Base-by-base conservation (phyloP, 2,888 invertebrate species). In the Leuctra nigra region DNA sequence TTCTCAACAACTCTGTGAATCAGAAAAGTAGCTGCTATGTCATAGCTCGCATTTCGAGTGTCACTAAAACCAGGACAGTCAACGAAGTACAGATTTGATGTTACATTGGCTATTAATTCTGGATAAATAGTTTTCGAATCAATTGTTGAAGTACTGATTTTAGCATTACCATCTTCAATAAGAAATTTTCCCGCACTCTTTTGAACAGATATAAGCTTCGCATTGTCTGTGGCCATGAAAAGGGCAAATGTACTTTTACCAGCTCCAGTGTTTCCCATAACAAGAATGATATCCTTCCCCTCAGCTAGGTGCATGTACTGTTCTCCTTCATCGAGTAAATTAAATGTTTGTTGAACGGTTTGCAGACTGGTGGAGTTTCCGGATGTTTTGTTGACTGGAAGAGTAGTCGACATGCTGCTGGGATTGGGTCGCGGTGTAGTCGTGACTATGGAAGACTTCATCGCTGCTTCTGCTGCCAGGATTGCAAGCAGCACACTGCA, bases 1-100 rank as follows among this genome's bases (percentile, higher is more conserved):
- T 62, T 60, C 9, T 59, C 48, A 4, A 61, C 64, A 18, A 67
- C 67, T 44, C 64, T 65, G 55, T 68, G 68, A 62, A 66, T 66
- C 18, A 63, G 61, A 57, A 65, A 68, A 47, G 66, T 67, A 1
- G 65, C 52, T 1, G 65, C 66, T 38, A 66, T 66, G 39, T 64
- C 64, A 33, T 68, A 63, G 23, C 63, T 61, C 3, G 63, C 66
- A 6, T 53, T 58, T 52, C 66, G 48, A 14, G 60, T 57, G 20
- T 61, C 60, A 35, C 54, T 56, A 29, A 63, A 63, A 7, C 62
- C 62, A 9, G 63, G 61, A 16, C 59, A 61, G 55, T 63, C 62
- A 50, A 56, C 60, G 36, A 57, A 60, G 6, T 41, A 23, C 1
- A 52, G 48, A n/a, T 53, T 25, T 1, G 52, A 53, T 9, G 18